Conservation (phyloP, 2,888 invertebrate species). For the Drosophila multiciliata region DNA sequence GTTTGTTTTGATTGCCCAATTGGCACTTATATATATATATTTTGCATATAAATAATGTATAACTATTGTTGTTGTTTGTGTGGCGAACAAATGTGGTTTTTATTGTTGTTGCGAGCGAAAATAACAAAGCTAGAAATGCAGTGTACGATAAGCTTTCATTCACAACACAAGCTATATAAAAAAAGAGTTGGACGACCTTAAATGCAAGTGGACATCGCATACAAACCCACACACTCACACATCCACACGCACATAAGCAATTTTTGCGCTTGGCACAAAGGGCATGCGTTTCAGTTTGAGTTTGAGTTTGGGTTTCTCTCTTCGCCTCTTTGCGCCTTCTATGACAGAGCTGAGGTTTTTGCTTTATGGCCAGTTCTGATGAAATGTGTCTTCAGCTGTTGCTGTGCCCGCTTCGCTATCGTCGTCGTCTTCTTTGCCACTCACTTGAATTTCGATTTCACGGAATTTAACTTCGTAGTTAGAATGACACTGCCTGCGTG, state of each 20-base stretch:
- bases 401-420: constrained; percentile 34
- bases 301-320: constrained; percentile 37
- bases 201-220: constrained; percentile 34
- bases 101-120: background rate
- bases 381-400: constrained; percentile 78
- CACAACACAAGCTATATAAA: background rate
- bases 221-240: constrained; percentile 10
- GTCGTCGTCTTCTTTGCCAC: constrained; percentile 51
- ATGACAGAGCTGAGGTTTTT: constrained; percentile 57
- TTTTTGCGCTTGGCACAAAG: constrained; percentile 48
- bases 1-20: constrained; percentile 55
- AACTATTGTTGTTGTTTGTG: too few species aligned
- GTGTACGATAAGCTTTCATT: constrained; percentile 37
- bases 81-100: too few species aligned
- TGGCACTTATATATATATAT: constrained; percentile 21
- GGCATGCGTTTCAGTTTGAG: constrained; percentile 55
- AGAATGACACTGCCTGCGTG: constrained; percentile 68
- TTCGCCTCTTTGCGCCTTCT: constrained; percentile 24
- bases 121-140: constrained; percentile 7
- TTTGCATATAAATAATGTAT: constrained; percentile 6
- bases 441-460: constrained; percentile 79
- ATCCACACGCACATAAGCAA: constrained; percentile 31
- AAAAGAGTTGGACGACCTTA: constrained; percentile 20
- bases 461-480: constrained; percentile 76
- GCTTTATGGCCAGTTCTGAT: constrained; percentile 77